Conservation (phyloP, 2,797 vertebrate species). For the Muscicapa striata region DNA sequence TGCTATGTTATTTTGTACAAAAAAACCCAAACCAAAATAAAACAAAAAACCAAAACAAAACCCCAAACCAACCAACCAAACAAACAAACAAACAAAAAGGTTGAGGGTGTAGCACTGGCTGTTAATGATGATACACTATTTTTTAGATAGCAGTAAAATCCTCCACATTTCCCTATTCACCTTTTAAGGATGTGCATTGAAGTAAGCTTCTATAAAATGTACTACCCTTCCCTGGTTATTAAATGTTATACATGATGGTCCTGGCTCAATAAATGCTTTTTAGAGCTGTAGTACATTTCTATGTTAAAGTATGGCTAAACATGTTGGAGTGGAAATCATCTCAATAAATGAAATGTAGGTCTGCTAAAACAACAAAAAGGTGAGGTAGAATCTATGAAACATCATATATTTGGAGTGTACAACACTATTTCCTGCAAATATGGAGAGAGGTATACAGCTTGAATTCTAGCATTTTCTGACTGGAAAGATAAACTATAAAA, state of each 20-base stretch:
- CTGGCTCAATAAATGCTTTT: not conserved
- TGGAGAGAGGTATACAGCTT: not conserved
- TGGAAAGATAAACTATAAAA: constrained; percentile 47
- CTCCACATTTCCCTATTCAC: not conserved
- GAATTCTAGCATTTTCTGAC: constrained; percentile 37
- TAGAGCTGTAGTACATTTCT: constrained; percentile 5
- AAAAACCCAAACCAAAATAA: no score
- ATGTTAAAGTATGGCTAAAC: constrained; percentile 15
- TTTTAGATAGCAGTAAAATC: not conserved
- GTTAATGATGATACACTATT: not conserved
- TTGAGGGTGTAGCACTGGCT: not conserved
- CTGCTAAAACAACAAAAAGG: constrained; percentile 54
- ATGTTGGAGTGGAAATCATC: not conserved
- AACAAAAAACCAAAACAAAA: not conserved
- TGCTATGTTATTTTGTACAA: not conserved
- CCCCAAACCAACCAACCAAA: no score
- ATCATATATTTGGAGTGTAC: constrained; percentile 27
- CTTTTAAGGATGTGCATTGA: not conserved
- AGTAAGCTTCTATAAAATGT: not conserved
- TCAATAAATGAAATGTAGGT: constrained; percentile 32
- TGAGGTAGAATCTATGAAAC: constrained; percentile 17
- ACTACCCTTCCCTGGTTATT: not conserved
- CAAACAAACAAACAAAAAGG: not conserved
- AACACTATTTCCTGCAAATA: constrained; percentile 31
- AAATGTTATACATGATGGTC: not conserved